A percentile compares a stretch with the other conserved stretches of the same genome.
phyloP scores from a whole-genome alignment of 1,140 invertebrate species.

The Sitodiplosis mosellana region DNA sequence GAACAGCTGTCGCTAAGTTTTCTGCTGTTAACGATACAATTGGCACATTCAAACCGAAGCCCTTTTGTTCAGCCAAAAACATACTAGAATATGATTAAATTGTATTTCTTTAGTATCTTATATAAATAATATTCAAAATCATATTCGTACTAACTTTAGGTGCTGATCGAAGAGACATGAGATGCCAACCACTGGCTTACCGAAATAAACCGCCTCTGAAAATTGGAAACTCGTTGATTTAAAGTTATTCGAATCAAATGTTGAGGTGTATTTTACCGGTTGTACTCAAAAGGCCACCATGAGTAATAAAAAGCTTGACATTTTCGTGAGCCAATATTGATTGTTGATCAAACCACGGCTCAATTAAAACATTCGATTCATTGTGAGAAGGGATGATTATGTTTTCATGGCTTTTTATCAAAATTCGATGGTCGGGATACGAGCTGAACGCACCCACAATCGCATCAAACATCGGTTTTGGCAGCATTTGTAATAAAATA shows the following conservation, averaged over 20 bases:
- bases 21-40: no score
- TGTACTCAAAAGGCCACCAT: constrained; percentile 44
- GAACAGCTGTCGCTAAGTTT: no score
- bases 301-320: constrained; percentile 40
- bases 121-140: no score
- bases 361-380: constrained; percentile 30
- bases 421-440: constrained; percentile 31
- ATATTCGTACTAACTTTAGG: no score
- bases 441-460: constrained; percentile 30
- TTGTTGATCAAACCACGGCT: constrained; percentile 42
- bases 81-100: no score
- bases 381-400: constrained; percentile 21
- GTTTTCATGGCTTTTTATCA: constrained; percentile 46
- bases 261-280: constrained; percentile 6
- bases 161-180: constrained; percentile 40
- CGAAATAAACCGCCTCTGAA: constrained; percentile 37
- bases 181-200: constrained; percentile 42
- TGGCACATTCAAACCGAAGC: no score
- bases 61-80: no score
- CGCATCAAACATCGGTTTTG: constrained; percentile 24
- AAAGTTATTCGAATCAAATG: no score
- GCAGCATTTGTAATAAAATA: constrained; percentile 23
- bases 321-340: constrained; percentile 42
- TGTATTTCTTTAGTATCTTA: no score
- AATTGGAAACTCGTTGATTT: no score